phyloP scores from a whole-genome alignment of 2,888 invertebrate genomes.

The Lochmaea crataegi region DNA sequence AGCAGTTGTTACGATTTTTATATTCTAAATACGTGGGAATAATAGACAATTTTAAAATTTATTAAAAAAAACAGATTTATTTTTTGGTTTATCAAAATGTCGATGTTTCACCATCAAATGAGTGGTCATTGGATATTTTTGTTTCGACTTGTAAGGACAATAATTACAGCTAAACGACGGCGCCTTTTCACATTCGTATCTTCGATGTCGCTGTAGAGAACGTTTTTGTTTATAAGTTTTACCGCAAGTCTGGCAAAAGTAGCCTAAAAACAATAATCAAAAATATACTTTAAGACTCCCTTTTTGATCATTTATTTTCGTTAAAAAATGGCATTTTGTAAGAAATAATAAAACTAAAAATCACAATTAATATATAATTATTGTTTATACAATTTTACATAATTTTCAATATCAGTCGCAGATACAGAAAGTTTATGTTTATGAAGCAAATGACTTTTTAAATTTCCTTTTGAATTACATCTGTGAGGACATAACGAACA shows the following conservation, averaged over 20 bases:
- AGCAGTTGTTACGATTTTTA: no score
- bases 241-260: constrained; percentile 41
- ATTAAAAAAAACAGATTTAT: no score
- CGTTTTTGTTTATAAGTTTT: constrained; percentile 49
- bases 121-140: constrained; percentile 39
- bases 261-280: constrained; percentile 19
- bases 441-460: constrained; percentile 49
- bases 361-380: not conserved
- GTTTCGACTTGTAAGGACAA: constrained; percentile 52
- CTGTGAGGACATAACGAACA: constrained; percentile 46
- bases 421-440: constrained; percentile 45
- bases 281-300: no score
- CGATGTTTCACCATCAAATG: not conserved
- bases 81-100: no score
- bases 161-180: constrained; percentile 50
- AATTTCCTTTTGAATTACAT: constrained; percentile 49
- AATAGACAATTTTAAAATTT: no score
- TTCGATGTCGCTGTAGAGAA: constrained; percentile 51
- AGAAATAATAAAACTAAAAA: not conserved
- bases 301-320: no score
- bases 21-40: no score
- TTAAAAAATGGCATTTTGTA: no score
- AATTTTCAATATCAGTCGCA: constrained; percentile 11
- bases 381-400: constrained; percentile 2
- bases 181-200: constrained; percentile 55